These are phyloP conservation scores for Motacilla tschutschensis DNA, from an alignment of 2,113 vertebrate species.

Conservation along the genomic window DNA sequence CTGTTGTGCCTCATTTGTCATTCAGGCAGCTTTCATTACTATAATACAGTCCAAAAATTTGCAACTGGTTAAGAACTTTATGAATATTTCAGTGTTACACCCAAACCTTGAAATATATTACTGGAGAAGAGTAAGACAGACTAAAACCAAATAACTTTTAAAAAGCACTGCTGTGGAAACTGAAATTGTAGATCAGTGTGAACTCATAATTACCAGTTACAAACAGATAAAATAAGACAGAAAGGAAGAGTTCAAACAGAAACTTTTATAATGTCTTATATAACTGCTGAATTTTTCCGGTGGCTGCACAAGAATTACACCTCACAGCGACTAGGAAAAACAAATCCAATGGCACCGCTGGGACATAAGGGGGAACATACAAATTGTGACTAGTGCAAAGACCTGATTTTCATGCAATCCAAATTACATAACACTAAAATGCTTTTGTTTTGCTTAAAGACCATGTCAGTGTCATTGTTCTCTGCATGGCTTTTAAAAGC, in stretches of 20 bases:
- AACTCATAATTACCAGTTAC: slow-evolving; percentile 33
- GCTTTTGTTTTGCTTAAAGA: neutral
- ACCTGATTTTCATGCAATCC: neutral
- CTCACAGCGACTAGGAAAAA: neutral
- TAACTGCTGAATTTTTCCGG: slow-evolving; percentile 29
- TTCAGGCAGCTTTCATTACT: neutral
- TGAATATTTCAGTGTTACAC: neutral
- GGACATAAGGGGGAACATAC: neutral
- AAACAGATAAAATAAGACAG: slow-evolving; percentile 28
- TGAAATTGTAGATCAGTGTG: neutral
- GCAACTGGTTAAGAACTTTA: neutral
- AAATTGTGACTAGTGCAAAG: neutral
- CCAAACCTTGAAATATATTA: neutral
- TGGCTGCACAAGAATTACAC: neutral
- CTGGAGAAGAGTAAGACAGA: slow-evolving; percentile 1
- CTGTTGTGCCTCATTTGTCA: neutral
- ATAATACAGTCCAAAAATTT: neutral
- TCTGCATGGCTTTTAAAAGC: neutral
- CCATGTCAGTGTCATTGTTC: neutral
- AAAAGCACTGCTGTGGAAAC: neutral
- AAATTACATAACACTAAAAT: neutral
- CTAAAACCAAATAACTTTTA: neutral
- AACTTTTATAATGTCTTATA: neutral
- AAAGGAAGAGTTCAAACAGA: slow-evolving; percentile 3
- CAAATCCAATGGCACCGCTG: fast-evolving